These are phyloP conservation scores for Apotomis betuletana DNA, from an alignment of 2,888 invertebrate genomes.

Conservation along the genomic window DNA sequence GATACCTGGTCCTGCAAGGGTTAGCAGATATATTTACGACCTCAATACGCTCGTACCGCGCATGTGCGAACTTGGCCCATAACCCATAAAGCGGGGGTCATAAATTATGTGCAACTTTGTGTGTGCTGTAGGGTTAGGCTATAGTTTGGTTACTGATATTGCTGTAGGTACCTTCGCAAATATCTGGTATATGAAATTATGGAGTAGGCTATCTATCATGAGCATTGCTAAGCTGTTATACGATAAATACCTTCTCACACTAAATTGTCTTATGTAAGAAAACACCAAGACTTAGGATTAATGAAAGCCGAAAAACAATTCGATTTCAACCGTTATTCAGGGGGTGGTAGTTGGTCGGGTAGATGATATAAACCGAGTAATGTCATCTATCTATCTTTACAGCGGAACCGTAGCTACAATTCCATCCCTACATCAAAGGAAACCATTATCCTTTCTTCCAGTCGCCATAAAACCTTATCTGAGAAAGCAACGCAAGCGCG, in stretches of 20 bases:
- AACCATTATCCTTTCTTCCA: slow-evolving; percentile 82
- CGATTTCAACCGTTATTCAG: slow-evolving; percentile 5
- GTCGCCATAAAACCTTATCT: slow-evolving; percentile 78
- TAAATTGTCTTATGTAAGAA: not conserved
- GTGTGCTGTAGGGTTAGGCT: slow-evolving; percentile 48
- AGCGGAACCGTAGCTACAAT: slow-evolving; percentile 67
- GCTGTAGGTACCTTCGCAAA: not conserved
- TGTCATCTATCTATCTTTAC: slow-evolving; percentile 74
- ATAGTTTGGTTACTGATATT: not conserved
- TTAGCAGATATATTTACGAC: slow-evolving; percentile 69
- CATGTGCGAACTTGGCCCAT: slow-evolving; percentile 76
- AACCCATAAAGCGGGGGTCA: slow-evolving; percentile 67
- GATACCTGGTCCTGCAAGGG: slow-evolving; percentile 65
- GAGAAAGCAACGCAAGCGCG: slow-evolving; percentile 75
- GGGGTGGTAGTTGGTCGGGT: slow-evolving; percentile 27
- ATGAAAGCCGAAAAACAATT: slow-evolving; percentile 10
- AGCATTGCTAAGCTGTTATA: too few species aligned
- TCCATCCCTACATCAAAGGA: slow-evolving; percentile 74
- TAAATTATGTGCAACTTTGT: slow-evolving; percentile 80
- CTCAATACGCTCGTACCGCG: slow-evolving; percentile 52
- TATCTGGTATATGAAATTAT: too few species aligned
- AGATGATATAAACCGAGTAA: slow-evolving; percentile 56
- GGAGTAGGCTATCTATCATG: too few species aligned
- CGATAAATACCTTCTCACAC: too few species aligned
- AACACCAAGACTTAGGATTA: not conserved